These are phyloP conservation scores for Hemichromis elongatus DNA, from an alignment of 2,113 vertebrate species.

Conservation along the genomic window DNA sequence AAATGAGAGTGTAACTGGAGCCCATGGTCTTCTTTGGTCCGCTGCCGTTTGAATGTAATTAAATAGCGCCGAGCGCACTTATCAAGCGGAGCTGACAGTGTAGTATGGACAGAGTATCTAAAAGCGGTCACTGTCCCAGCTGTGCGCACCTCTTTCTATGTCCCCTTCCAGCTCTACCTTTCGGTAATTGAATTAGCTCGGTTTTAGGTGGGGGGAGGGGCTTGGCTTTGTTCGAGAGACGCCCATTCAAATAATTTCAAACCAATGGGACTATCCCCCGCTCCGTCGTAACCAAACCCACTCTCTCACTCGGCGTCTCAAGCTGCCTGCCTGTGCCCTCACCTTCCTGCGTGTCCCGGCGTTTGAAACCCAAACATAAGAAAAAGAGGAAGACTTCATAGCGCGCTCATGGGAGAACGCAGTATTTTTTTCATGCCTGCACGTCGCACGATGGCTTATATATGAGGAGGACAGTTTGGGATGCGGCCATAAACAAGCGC, in stretches of 20 bases:
- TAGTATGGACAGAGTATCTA: not conserved
- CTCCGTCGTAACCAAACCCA: conserved; percentile 70
- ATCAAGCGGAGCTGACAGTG: conserved; percentile 34
- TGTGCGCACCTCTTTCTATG: conserved; percentile 14
- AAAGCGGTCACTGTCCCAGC: conserved; percentile 35
- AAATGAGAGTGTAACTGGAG: conserved; percentile 9
- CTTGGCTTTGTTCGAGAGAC: conserved; percentile 64
- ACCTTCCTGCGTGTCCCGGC: conserved; percentile 49
- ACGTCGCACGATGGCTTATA: conserved; percentile 41
- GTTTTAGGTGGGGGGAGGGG: conserved; percentile 75
- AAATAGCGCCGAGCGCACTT: conserved; percentile 40
- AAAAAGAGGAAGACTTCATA: conserved; percentile 21
- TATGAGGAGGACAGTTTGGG: conserved; percentile 64
- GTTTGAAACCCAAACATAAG: conserved; percentile 59
- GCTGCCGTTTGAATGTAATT: conserved; percentile 32
- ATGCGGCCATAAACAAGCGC: conserved; percentile 63
- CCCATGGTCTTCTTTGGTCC: not conserved
- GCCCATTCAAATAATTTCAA: conserved; percentile 71
- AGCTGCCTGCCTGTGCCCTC: conserved; percentile 62
- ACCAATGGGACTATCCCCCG: conserved; percentile 69
- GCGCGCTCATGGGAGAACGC: conserved; percentile 74
- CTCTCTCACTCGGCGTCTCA: conserved; percentile 69
- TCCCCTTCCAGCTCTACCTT: conserved; percentile 57
- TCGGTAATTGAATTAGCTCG: conserved; percentile 88
- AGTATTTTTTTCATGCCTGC: conserved; percentile 2